Conservation (phyloP, 2,113 vertebrate genomes). For the Sebastes fasciatus region DNA sequence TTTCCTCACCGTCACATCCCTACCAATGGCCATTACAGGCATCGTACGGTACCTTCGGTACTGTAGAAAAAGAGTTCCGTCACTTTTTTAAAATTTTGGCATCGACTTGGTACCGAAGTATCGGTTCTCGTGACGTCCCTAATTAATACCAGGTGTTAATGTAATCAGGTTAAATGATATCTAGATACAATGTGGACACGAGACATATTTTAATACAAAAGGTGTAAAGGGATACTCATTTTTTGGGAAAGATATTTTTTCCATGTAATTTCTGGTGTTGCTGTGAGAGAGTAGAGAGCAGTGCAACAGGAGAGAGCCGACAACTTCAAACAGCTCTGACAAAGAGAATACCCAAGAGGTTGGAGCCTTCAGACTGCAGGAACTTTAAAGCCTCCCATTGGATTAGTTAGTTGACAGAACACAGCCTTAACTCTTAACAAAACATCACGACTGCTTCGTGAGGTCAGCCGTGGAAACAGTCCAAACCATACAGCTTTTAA, state of each 20-base stretch:
- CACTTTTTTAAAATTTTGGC: too few relatives aligned
- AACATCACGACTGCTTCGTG: constrained; percentile 18
- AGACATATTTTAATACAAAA: too few relatives aligned
- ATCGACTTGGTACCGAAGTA: too few relatives aligned
- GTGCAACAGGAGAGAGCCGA: constrained; percentile 19
- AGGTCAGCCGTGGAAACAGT: constrained; percentile 32
- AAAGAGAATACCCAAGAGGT: constrained; percentile 25
- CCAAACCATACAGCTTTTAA: background rate
- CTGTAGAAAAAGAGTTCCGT: too few relatives aligned
- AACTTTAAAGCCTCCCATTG: constrained; percentile 27
- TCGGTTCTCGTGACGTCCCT: too few relatives aligned
- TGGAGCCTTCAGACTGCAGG: constrained; percentile 24
- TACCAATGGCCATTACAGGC: too few relatives aligned
- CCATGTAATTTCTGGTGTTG: background rate
- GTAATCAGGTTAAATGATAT: too few relatives aligned
- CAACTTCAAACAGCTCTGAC: constrained; percentile 45
- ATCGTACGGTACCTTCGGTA: too few relatives aligned
- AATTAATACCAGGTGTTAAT: too few relatives aligned
- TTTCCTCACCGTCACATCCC: too few relatives aligned
- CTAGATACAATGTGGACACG: too few relatives aligned
- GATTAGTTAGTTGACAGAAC: constrained; percentile 8
- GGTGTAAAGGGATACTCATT: background rate
- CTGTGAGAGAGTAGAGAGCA: background rate
- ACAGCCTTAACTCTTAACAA: constrained; percentile 6
- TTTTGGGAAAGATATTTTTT: constrained; percentile 16